Evolutionary conservation across 2,888 invertebrate species (phyloP), one percentile per base, ranked within the genome.

Genomic region (Choristoneura rosaceana): DNA sequence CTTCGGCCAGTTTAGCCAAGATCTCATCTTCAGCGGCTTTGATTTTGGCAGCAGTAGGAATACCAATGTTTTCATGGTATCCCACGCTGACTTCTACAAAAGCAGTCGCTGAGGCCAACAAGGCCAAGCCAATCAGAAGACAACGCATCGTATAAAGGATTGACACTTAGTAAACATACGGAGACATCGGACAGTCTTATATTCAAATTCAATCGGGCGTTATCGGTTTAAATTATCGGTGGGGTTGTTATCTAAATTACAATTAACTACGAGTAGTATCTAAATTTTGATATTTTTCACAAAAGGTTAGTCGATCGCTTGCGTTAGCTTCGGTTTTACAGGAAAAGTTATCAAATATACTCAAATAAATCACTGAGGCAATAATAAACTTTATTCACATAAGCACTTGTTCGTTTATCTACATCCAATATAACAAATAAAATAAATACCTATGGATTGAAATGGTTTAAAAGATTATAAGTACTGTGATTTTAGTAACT

Each of bases 21-120:
- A 55, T 55, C 3, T 70, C 70, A 25, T 17, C 38, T 55, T 55
- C 55, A 4, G 25, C 25, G 25, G 55, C 55, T 25, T 55, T 55
- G 25, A 55, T 43, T 3, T 50, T 15, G 50, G 50, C 50, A 8
- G 50, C 50, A 8, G 15, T 15, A 15, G 50, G 50, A 50, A 50
- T 50, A 1, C 50, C 55, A 25, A 55, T 25, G 1, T 25, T 55
- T 10, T 55, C 55, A 55, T 55, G 55, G 25, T 55, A 55, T 55
- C 55, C 55, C 4, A 25, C 17, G 25, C 25, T 25, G 0, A 55
- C 55, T 55, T 55, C 17, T 1, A 55, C 17, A 55, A 25, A 25
- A 55, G 55, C 55, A 55, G 25, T 3, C 9, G 55, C 25, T 12
- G 55, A 55, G 25, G 55, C 55, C 55, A 55, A 17, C 17, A 55